Base-by-base conservation (phyloP, 2,797 vertebrate species). In the Simalia tracyae region DNA sequence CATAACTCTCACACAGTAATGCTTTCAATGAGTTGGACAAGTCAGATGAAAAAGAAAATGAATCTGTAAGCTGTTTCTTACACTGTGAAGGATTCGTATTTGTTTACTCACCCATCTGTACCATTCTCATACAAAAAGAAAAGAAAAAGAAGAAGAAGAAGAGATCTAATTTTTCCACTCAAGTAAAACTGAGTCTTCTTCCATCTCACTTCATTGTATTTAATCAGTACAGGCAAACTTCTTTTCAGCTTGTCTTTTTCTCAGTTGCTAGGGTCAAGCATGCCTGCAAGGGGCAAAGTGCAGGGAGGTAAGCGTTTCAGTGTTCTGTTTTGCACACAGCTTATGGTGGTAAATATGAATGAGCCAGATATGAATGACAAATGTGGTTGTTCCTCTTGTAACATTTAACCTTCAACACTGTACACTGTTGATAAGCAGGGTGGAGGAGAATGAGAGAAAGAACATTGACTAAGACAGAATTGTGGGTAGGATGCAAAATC, bases 21-120 rank as follows among this genome's bases (percentile, higher is more conserved):
- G 89, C 5, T n/a, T 92, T 93, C 93, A 90, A 24, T 81, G 92
- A 81, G 81, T 64, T 84, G 26, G 57, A 57, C 54, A 89, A 85
- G 86, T 92, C 88, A 54, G 42, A 60, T 42, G 84, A 46, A 63
- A 92, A 76, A 22, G 57, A 84, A 90, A 90, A 90, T 2, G 4
- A 90, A 57, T 7, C 50, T 63, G 84, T 31, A 42, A 64, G 54
- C 59, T 81, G 57, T 56, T 68, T 61, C 57, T 36, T 31, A n/a
- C 5, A 42, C 24, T 26, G 12, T 88, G 36, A 91, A 84, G 17
- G 68, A 24, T 84, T 56, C 15, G 28, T 4, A 81, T 17, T 81
- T 81, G 19, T 24, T 81, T 81, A 81, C 9, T 81, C 72, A 46
- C 46, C 9, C 72, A 46, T 81, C 36, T 46, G 72, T 24, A 81